Percentiles rank a stretch among this genome's conserved stretches.
Conservation (phyloP, 2,888 invertebrate species). For the Gymnoscelis rufifasciata region DNA sequence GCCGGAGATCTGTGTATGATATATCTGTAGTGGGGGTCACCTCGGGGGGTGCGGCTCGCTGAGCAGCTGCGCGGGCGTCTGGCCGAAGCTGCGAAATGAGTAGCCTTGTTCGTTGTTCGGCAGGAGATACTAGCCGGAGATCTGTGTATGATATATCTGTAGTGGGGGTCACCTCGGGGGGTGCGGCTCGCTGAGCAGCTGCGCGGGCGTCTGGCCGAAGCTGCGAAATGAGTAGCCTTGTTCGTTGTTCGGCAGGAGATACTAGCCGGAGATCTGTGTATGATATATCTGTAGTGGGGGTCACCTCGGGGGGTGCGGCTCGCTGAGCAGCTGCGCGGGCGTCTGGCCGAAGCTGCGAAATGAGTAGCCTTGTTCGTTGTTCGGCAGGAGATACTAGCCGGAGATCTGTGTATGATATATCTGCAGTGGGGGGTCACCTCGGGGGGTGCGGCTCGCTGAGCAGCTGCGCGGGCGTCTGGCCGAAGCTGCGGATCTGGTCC, state of each 20-base stretch:
- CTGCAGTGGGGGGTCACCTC: no score
- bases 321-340: slow-evolving; percentile 97
- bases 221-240: slow-evolving; percentile 98
- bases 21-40: no score
- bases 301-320: slow-evolving; percentile 97
- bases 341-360: slow-evolving; percentile 99
- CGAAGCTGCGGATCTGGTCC: slow-evolving; percentile 98
- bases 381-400: no score
- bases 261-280: no score
- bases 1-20: no score
- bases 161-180: background rate
- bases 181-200: slow-evolving; percentile 98
- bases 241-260: no score
- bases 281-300: no score
- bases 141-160: no score
- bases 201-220: slow-evolving; percentile 99
- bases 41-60: slow-evolving; percentile 99
- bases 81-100: slow-evolving; percentile 98
- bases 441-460: slow-evolving; percentile 98
- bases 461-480: slow-evolving; percentile 98
- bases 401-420: no score
- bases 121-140: no score
- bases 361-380: no score
- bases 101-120: no score
- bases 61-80: slow-evolving; percentile 97